Percentiles rank a stretch among this genome's conserved stretches.
phyloP scores from a whole-genome alignment of 2,888 invertebrate species.

The Mythimna impura region DNA sequence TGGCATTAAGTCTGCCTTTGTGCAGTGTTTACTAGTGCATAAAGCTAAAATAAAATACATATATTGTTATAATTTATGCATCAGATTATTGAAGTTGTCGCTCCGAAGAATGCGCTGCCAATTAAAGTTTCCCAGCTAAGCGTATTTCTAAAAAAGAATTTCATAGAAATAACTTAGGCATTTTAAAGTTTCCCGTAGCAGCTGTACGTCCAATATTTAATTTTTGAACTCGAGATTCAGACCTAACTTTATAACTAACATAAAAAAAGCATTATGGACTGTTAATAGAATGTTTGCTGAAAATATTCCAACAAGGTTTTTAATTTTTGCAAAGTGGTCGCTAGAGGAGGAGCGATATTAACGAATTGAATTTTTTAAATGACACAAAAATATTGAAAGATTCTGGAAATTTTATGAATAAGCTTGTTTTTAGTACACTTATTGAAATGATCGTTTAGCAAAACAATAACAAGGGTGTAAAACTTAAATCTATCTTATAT shows the following conservation, averaged over 20 bases:
- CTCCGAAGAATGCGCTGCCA: background rate
- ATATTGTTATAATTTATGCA: background rate
- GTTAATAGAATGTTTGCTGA: background rate
- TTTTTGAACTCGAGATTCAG: background rate
- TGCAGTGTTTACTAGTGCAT: too few species aligned
- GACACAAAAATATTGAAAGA: background rate
- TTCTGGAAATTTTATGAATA: background rate
- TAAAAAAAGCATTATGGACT: background rate
- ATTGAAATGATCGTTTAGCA: background rate
- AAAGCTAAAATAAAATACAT: background rate
- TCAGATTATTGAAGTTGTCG: background rate
- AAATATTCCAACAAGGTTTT: background rate
- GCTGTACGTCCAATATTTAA: background rate
- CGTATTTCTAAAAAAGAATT: background rate
- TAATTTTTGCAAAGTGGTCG: background rate
- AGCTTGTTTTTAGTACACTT: background rate
- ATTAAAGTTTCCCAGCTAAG: conserved; percentile 6
- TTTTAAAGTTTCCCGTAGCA: background rate
- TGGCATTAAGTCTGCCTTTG: too few species aligned
- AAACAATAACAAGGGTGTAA: too few species aligned
- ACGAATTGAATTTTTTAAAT: background rate
- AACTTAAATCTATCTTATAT: too few species aligned
- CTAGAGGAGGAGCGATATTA: background rate
- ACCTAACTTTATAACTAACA: background rate
- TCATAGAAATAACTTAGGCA: background rate